Evolutionary conservation across 2,888 invertebrate species (phyloP), one percentile per base, ranked within the genome.

Genomic region (Platycheirus rosarum): DNA sequence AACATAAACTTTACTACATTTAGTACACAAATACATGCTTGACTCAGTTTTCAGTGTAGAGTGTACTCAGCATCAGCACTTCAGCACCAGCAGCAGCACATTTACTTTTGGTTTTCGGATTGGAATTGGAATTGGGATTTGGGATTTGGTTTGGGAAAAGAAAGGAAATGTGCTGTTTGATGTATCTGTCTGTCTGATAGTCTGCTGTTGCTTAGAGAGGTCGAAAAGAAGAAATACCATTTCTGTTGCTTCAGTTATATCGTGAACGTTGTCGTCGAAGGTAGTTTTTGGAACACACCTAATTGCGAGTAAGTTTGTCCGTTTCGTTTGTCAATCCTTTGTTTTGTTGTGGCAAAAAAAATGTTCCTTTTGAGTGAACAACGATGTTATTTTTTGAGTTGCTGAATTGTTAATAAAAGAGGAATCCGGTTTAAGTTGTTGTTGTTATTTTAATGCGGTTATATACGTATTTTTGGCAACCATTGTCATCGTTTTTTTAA

Each of bases 261-360:
- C 49, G 68, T 29, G 79, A 63, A 73, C 73, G 68, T 14, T 26
- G 68, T 42, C 11, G 68, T n/a, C 8, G 16, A 44, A 32, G 35
- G 53, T 53, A 1, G 20, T 48, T 16, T 4, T 29, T n/a, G 20
- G 5, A 48, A 42, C 13, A 13, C 26, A 42, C 6, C 8, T n/a
- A 18, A 18, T 35, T 16, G 46, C 53, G 44, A 68, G 78, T 79
- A 79, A 79, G 79, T 79, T 60, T 13, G 0, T 11, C 0, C 1
- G 3, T 13, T 16, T n/a, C n/a, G n/a, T n/a, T n/a, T n/a, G n/a
- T n/a, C n/a, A n/a, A 62, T 69, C 8, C 14, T 18, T 48, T 77
- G 42, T 65, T 35, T 55, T 32, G n/a, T n/a, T n/a, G n/a, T 57
- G 16, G 26, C 13, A 46, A 55, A 16, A 60, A 37, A 6, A 23